Evolutionary conservation across 1,140 invertebrate genomes (phyloP).

Genomic region (Maconellicoccus hirsutus): DNA sequence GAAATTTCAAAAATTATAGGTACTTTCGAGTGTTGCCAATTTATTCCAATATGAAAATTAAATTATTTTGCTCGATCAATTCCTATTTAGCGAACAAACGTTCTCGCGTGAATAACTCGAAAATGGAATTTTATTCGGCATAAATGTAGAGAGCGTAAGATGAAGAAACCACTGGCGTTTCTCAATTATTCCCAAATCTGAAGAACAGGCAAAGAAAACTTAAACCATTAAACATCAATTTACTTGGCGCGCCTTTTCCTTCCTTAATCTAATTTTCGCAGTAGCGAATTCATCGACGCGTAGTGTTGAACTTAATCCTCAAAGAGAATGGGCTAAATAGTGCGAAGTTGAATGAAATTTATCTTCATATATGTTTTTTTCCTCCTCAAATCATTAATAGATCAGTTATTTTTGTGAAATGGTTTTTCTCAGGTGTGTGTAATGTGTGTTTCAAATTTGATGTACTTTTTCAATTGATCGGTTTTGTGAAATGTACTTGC

Average conservation of each 20-base stretch:
- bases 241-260: slow-evolving; percentile 1
- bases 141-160: neutral
- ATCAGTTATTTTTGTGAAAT: no score
- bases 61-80: neutral
- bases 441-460: no score
- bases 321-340: neutral
- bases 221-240: slow-evolving; percentile 1
- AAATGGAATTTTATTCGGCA: neutral
- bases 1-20: neutral
- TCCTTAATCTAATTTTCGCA: slow-evolving; percentile 9
- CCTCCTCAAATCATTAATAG: no score
- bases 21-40: neutral
- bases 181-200: neutral
- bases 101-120: neutral
- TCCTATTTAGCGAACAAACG: neutral
- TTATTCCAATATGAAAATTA: neutral
- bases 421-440: no score
- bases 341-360: neutral
- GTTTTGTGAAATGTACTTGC: no score
- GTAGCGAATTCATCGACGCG: slow-evolving; percentile 2
- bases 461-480: no score
- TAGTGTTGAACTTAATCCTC: neutral
- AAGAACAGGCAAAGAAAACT: neutral
- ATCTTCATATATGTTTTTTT: no score
- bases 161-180: neutral